Evolutionary conservation across 2,797 vertebrate genomes (phyloP), one percentile per base, ranked within the genome.

Genomic region (Typhlichthys subterraneus): DNA sequence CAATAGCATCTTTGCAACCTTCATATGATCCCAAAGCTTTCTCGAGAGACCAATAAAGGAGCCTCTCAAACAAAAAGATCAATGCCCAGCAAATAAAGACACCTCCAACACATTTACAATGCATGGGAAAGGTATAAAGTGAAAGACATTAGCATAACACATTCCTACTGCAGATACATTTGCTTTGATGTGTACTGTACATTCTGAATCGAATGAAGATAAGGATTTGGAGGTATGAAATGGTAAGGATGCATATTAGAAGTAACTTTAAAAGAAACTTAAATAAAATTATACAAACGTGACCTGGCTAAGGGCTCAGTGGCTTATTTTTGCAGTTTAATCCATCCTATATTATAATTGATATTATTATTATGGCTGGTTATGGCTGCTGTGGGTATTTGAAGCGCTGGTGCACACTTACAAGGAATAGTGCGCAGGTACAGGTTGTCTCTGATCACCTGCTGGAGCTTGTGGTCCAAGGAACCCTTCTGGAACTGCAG

Each of bases 401-500:
- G 1, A 52, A 53, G 55, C 61, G 19, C 61, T 12, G n/a, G 12
- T 2, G 7, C 45, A 0, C 91, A 98, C 97, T 98, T 92, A 99
- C 97, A 99, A 69, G 97, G 97, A 84, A 99, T 98, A 75, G 97
- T 99, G 86, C 97, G 95, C 85, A 99, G 88, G 88, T 99, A 99
- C 77, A 99, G 94, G 89, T 99, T 99, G 90, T 99, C 97, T 89
- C 97, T 93, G 91, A 99, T 99, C 84, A 98, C 95, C 91, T 99
- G 97, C 91, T 99, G 97, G 13, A 99, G 95, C 83, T 99, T 99
- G 74, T 99, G 97, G 90, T 99, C 97, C 90, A 97, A 80, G 0
- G 97, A 99, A 80, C 97, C 97, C 82, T 99, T 99, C 92, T 99
- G 97, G 89, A 99, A 99, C 91, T 99, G 97, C 81, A 99, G 94